Conservation (phyloP, 2,888 invertebrate species). For the Artemia sp. region DNA sequence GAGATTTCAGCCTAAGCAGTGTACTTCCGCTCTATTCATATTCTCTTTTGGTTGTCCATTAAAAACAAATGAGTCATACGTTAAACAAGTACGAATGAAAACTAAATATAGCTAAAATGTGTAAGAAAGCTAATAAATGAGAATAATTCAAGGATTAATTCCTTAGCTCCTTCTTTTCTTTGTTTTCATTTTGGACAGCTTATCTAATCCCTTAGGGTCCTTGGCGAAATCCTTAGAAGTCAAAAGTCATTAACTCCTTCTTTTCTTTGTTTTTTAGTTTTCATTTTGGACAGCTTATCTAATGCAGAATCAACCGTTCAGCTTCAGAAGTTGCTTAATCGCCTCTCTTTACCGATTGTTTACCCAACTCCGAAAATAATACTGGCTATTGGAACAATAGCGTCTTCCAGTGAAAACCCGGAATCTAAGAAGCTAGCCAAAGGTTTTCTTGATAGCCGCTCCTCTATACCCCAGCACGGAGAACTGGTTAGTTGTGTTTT, state of each 20-base stretch:
- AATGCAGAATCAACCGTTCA: not conserved
- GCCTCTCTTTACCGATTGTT: constrained; percentile 1
- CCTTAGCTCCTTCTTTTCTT: no score
- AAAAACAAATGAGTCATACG: no score
- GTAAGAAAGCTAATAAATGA: no score
- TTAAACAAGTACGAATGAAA: no score
- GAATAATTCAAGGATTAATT: no score
- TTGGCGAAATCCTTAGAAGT: no score
- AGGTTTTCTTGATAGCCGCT: not conserved
- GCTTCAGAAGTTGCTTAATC: not conserved
- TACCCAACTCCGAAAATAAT: constrained; percentile 1
- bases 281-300: constrained; percentile 1
- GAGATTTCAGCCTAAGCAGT: no score
- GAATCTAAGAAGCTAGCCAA: not conserved
- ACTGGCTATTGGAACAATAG: constrained; percentile 4
- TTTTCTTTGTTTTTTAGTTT: not conserved
- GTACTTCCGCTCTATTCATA: no score
- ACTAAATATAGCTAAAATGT: no score
- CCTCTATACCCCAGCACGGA: not conserved
- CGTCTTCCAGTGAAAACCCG: not conserved
- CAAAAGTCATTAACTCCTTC: no score
- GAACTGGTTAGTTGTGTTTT: not conserved
- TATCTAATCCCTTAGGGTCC: not conserved
- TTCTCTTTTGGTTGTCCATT: no score
- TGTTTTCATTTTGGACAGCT: constrained; percentile 1